Conservation (phyloP, 2,888 invertebrate genomes). For the Plusia festucae region DNA sequence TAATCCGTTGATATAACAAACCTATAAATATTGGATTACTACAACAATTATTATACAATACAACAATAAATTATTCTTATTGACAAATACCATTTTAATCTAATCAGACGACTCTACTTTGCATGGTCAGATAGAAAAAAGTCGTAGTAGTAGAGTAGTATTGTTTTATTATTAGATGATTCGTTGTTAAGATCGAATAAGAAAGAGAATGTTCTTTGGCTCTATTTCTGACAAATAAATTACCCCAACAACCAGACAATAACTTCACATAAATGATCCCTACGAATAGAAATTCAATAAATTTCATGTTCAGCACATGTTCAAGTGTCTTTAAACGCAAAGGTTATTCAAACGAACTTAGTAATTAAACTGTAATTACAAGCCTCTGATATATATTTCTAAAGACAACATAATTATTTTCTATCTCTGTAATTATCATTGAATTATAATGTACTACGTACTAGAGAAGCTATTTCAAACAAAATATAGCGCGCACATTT, state of each 20-base stretch:
- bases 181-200: neutral
- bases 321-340: constrained; percentile 33
- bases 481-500: too few relatives aligned
- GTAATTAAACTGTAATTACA: constrained; percentile 55
- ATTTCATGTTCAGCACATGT: constrained; percentile 27
- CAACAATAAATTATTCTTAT: too few relatives aligned
- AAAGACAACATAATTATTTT: constrained; percentile 67
- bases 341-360: constrained; percentile 52
- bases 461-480: too few relatives aligned
- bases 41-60: too few relatives aligned
- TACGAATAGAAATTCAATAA: constrained; percentile 13
- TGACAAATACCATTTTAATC: neutral
- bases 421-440: constrained; percentile 48
- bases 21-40: neutral
- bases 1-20: constrained; percentile 1
- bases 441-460: too few relatives aligned
- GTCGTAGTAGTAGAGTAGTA: neutral
- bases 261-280: neutral
- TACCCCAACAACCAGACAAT: constrained; percentile 1
- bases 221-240: neutral
- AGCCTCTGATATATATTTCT: constrained; percentile 45
- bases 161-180: neutral
- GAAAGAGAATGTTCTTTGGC: neutral
- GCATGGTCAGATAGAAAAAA: neutral
- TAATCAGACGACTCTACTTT: neutral